phyloP scores from a whole-genome alignment of 1,140 invertebrate species.

The Drosophila navojoa region DNA sequence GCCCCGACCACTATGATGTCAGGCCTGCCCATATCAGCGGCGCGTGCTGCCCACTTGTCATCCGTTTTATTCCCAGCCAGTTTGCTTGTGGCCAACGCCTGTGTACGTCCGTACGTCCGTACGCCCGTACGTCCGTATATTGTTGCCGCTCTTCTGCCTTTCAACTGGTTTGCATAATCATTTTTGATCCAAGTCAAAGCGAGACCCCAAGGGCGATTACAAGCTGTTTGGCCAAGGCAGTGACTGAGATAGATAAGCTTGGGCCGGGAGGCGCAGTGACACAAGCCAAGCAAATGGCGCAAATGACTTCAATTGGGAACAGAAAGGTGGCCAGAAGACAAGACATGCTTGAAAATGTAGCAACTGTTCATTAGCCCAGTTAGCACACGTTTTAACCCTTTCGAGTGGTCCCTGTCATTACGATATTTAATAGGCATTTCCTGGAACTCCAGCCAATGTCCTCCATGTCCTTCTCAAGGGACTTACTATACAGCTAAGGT shows the following conservation, averaged over 20 bases:
- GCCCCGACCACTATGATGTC: too few species aligned
- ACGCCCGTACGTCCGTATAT: neutral
- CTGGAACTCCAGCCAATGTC: neutral
- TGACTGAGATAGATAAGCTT: constrained; percentile 22
- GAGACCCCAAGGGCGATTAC: neutral
- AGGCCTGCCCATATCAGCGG: neutral
- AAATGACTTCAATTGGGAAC: constrained; percentile 7
- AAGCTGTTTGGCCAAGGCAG: neutral
- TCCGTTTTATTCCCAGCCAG: constrained; percentile 4
- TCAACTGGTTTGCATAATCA: constrained; percentile 37
- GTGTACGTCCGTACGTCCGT: too few species aligned
- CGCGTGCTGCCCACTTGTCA: constrained; percentile 8
- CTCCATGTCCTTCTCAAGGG: neutral
- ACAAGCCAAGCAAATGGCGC: constrained; percentile 6
- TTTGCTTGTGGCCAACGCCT: neutral
- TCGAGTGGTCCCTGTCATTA: neutral
- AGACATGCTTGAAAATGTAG: constrained; percentile 12
- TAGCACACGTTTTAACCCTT: constrained; percentile 4
- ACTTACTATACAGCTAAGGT: too few species aligned
- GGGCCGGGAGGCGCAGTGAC: neutral
- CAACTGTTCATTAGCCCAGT: constrained; percentile 21
- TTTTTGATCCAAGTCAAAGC: constrained; percentile 10
- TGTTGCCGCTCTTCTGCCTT: constrained; percentile 6
- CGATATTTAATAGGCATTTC: constrained; percentile 12
- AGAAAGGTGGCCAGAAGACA: neutral